Conservation (phyloP, 2,797 vertebrate genomes). For the Hipposideros larvatus region DNA sequence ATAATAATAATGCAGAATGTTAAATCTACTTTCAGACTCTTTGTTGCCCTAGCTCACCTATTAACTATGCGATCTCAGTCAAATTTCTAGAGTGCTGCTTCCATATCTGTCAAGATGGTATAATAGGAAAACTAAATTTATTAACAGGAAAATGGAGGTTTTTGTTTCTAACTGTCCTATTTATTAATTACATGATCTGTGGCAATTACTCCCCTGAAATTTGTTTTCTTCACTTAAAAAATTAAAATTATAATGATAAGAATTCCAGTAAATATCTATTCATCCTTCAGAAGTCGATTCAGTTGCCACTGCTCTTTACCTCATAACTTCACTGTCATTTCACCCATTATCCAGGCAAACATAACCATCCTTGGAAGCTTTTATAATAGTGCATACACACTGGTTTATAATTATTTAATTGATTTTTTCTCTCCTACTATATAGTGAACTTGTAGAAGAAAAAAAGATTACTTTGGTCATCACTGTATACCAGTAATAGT, state of each 20-base stretch:
- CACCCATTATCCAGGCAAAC: not conserved
- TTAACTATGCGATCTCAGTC: not conserved
- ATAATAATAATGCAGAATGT: not conserved
- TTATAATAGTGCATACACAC: not conserved
- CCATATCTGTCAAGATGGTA: not conserved
- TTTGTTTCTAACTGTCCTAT: not conserved
- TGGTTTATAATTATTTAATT: not conserved
- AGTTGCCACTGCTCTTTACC: not conserved
- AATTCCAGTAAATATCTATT: not conserved
- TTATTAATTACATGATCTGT: not conserved
- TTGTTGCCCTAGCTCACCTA: not conserved
- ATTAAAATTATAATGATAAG: not conserved
- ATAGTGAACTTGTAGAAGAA: not conserved
- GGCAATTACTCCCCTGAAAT: not conserved
- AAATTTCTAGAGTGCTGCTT: not conserved
- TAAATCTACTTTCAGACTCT: not conserved
- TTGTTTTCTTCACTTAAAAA: not conserved
- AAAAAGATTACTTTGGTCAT: not conserved
- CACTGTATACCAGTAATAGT: not conserved
- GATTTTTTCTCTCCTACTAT: not conserved
- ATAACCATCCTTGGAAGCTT: not conserved
- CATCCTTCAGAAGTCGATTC: not conserved
- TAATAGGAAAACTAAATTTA: not conserved
- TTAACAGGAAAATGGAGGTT: not conserved
- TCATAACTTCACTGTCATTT: not conserved